A percentile compares a stretch with the other conserved stretches of the same genome.
These are phyloP conservation scores for Drosophila kuntzei DNA, from an alignment of 2,888 invertebrate species.

Conservation along the genomic window DNA sequence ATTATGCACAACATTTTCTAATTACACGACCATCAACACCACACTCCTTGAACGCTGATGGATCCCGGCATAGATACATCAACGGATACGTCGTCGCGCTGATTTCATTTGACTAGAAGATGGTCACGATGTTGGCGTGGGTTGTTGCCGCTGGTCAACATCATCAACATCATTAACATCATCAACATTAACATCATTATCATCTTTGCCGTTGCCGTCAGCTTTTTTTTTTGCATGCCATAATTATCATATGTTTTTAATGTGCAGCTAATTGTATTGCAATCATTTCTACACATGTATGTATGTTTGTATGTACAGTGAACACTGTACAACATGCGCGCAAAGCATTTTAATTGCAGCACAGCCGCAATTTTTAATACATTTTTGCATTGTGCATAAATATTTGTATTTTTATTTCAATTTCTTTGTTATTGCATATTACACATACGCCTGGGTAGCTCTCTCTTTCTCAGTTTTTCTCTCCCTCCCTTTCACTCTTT, in stretches of 20 bases:
- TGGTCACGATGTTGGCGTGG: constrained; percentile 53
- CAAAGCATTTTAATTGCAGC: constrained; percentile 82
- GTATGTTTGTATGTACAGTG: constrained; percentile 20
- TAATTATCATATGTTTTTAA: constrained; percentile 83
- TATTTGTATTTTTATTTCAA: constrained; percentile 56
- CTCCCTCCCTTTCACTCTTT: constrained; percentile 29
- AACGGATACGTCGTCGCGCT: constrained; percentile 74
- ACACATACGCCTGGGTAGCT: constrained; percentile 70
- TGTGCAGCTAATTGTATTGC: constrained; percentile 84
- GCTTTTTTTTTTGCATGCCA: constrained; percentile 59
- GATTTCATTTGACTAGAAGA: constrained; percentile 77
- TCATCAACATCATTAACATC: constrained; percentile 30
- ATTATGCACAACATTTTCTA: constrained; percentile 81
- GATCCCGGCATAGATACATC: constrained; percentile 29
- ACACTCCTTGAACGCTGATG: constrained; percentile 13
- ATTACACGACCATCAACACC: constrained; percentile 79
- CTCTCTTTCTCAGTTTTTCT: constrained; percentile 26
- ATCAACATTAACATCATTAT: constrained; percentile 4
- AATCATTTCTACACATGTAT: constrained; percentile 52
- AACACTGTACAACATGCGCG: constrained; percentile 41
- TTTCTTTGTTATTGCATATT: constrained; percentile 59
- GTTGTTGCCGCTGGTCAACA: constrained; percentile 64
- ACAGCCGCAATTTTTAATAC: constrained; percentile 54
- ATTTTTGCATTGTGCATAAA: constrained; percentile 60
- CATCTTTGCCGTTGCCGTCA: not conserved